Base-by-base conservation (phyloP, 2,797 vertebrate genomes). In the Darevskia mixta region DNA sequence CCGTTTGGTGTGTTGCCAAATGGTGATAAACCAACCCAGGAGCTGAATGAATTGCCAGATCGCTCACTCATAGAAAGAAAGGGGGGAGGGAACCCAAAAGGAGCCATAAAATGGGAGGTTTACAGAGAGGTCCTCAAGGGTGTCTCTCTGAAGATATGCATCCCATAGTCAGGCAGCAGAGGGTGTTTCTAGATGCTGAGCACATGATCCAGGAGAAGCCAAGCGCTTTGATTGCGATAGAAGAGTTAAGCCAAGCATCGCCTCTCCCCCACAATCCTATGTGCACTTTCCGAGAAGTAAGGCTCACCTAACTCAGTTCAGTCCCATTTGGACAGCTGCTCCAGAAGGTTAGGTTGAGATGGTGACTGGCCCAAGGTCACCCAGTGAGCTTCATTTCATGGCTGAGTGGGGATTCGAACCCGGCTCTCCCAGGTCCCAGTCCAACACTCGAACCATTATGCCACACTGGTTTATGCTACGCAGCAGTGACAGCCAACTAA, bases 151-250 rank as follows among this genome's bases (percentile, higher is more conserved):
- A 35, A 67, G 0, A 43, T 61, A 18, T 55, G 75, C 82, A 1
- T 20, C 9, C 2, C 7, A 4, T 2, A 0, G 0, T 15, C 17
- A 10, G 20, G 6, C 61, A 64, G 61, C 61, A 8, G 17, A 55
- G 17, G 29, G 20, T 35, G 32, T 25, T 49, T 27, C 32, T 32
- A 80, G 20, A 23, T 11, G 35, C 4, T 25, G n/a, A 13, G 32
- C 17, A 8, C 3, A 38, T 80, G 79, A 80, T 27, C 20, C 32
- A 64, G 78, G n/a, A 38, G 29, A n/a, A 29, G 45, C 49, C 27
- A 79, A 79, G 17, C 18, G 23, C 55, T 38, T 10, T 80, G 18
- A 41, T 64, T 64, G 64, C 9, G 3, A 35, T 35, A 20, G 18
- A 15, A 80, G 8, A 4, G 4, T 32, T 79, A 45, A 77, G 38